phyloP scores from a whole-genome alignment of 2,113 vertebrate species.

The Prochilodus magdalenae region DNA sequence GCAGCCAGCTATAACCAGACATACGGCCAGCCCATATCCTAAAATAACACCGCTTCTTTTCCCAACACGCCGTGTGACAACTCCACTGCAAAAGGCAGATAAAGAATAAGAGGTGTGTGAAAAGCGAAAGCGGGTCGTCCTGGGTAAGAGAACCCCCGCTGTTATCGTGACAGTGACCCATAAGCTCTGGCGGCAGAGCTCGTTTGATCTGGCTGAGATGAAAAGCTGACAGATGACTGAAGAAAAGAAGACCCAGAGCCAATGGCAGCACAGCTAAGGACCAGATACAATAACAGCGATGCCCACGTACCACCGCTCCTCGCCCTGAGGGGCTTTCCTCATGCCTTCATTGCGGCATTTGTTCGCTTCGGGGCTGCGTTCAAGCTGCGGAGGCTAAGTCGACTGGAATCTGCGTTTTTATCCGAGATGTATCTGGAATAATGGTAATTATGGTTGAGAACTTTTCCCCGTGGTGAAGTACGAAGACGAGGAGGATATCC shows the following conservation, averaged over 20 bases:
- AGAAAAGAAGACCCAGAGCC: not conserved
- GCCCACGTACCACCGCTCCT: not conserved
- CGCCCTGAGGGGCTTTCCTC: not conserved
- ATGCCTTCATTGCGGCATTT: not conserved
- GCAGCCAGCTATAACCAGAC: not conserved
- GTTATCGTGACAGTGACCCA: constrained; percentile 14
- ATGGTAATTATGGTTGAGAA: not conserved
- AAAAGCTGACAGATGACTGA: constrained; percentile 7
- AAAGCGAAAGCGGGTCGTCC: not conserved
- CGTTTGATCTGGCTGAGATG: constrained; percentile 7
- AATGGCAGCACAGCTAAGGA: not conserved
- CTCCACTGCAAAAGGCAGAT: not conserved
- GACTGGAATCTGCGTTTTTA: not conserved
- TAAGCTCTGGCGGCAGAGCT: not conserved
- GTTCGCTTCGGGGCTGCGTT: not conserved
- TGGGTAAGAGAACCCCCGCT: not conserved
- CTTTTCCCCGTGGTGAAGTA: not conserved
- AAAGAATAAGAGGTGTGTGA: not conserved
- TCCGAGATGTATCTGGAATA: not conserved
- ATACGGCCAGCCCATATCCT: not conserved
- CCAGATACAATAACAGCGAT: not conserved
- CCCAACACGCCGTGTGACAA: not conserved
- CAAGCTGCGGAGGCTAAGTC: not conserved
- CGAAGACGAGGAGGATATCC: not conserved
- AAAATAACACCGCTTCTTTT: not conserved